These are phyloP conservation scores for Serranus cabrilla DNA, from an alignment of 2,797 vertebrate genomes.

Conservation along the genomic window DNA sequence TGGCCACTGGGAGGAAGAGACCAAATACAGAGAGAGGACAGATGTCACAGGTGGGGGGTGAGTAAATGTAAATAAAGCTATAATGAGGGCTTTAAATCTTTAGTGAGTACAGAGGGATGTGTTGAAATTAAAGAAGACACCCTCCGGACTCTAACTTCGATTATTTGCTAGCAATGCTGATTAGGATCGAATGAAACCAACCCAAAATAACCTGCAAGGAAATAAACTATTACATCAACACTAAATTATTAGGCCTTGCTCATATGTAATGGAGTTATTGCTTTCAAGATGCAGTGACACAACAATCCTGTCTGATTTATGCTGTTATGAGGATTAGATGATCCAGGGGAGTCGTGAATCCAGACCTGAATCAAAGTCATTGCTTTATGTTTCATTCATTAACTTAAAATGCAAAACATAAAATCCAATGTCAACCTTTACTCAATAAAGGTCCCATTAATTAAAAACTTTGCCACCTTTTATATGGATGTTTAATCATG, in stretches of 20 bases:
- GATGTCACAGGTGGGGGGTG: constrained; percentile 24
- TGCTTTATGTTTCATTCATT: neutral
- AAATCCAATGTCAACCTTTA: neutral
- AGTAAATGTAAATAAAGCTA: constrained; percentile 23
- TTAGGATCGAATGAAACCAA: neutral
- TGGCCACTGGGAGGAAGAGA: constrained; percentile 17
- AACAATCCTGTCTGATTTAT: too few relatives aligned
- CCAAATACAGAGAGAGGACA: constrained; percentile 28
- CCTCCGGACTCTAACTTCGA: neutral
- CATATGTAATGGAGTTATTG: neutral
- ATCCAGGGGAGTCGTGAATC: neutral
- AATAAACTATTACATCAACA: neutral
- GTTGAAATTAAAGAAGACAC: constrained; percentile 10
- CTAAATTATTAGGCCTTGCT: neutral
- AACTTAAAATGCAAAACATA: neutral
- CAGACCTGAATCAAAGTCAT: neutral
- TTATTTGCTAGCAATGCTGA: neutral
- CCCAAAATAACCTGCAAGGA: constrained; percentile 2
- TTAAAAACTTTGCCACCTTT: neutral
- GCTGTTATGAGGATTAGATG: neutral
- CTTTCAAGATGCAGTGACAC: neutral
- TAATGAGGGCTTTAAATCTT: constrained; percentile 3
- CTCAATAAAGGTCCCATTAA: neutral
- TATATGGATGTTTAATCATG: too few relatives aligned
- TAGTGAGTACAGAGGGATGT: neutral